phyloP scores from a whole-genome alignment of 2,797 vertebrate species.

The Peromyscus melanophrys region DNA sequence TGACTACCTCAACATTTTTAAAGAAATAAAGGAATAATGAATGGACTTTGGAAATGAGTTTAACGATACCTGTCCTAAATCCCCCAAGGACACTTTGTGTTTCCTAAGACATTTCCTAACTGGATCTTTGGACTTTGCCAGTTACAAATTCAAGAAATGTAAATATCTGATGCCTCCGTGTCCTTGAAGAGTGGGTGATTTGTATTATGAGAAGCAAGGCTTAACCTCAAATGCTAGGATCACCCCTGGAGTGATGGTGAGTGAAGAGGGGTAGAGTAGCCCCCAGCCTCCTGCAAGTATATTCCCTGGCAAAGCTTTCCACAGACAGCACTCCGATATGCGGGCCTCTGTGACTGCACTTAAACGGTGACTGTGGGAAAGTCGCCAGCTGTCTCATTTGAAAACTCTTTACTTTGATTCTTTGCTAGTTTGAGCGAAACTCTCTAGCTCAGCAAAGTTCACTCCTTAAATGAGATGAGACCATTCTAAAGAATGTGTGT shows the following conservation, averaged over 20 bases:
- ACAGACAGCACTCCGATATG: background rate
- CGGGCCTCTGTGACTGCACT: background rate
- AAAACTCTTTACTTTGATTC: conserved; percentile 60
- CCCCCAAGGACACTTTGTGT: background rate
- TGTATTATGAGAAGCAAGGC: background rate
- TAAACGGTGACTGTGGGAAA: background rate
- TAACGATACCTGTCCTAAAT: background rate
- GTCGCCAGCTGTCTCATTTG: conserved; percentile 68
- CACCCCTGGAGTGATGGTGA: background rate
- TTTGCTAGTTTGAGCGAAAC: conserved; percentile 68
- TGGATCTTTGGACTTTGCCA: conserved; percentile 16
- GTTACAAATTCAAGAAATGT: background rate
- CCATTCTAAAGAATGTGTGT: conserved; percentile 37
- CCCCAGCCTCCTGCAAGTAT: background rate
- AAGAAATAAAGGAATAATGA: conserved; percentile 29
- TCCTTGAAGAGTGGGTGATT: conserved; percentile 3
- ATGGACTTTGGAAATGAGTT: background rate
- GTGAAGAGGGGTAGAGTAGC: background rate
- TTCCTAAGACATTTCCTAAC: conserved; percentile 25
- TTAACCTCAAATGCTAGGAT: conserved; percentile 8
- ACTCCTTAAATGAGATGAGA: conserved; percentile 42
- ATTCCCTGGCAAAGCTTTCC: background rate
- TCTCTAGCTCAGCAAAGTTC: conserved; percentile 74
- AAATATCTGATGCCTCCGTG: background rate
- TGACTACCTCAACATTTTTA: conserved; percentile 11